A percentile compares a stretch with the other conserved stretches of the same genome.
Conservation (phyloP, 2,888 invertebrate species). For the Drosophila eohydei region DNA sequence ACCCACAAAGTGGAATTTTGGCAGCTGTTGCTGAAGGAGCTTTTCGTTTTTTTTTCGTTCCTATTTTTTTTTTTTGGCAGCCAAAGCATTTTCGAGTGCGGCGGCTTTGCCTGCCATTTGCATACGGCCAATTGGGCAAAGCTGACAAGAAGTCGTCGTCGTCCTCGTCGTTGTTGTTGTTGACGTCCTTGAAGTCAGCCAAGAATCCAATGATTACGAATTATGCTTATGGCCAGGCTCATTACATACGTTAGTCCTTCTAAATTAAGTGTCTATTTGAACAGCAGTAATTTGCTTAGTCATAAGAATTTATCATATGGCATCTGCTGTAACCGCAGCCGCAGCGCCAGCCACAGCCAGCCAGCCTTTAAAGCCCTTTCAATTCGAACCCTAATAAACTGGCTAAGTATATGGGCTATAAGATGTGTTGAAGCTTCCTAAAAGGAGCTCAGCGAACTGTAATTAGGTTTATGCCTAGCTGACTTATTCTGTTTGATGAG, state of each 20-base stretch:
- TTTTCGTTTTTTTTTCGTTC: not conserved
- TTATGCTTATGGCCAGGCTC: slow-evolving; percentile 53
- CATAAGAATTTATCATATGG: slow-evolving; percentile 40
- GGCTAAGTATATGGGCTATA: not conserved
- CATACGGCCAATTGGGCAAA: slow-evolving; percentile 76
- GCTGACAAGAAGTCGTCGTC: slow-evolving; percentile 53
- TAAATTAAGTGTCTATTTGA: slow-evolving; percentile 53
- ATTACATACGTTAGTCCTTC: slow-evolving; percentile 50
- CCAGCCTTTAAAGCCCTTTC: not conserved
- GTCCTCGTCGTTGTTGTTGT: slow-evolving; percentile 11
- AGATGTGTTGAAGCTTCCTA: too few species aligned
- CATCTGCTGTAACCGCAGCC: not conserved
- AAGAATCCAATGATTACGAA: slow-evolving; percentile 41
- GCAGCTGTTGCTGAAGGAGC: slow-evolving; percentile 41
- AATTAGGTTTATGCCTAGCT: slow-evolving; percentile 3
- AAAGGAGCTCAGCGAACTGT: slow-evolving; percentile 1
- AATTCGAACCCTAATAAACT: slow-evolving; percentile 24
- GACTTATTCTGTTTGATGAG: slow-evolving; percentile 2
- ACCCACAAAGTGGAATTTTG: slow-evolving; percentile 34
- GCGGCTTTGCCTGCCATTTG: slow-evolving; percentile 54
- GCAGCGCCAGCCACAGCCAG: not conserved
- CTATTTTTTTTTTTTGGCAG: slow-evolving; percentile 17
- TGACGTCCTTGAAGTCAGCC: slow-evolving; percentile 25
- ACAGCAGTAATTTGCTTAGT: slow-evolving; percentile 32
- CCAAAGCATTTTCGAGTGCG: slow-evolving; percentile 13